Evolutionary conservation across 2,888 invertebrate species (phyloP), one percentile per base, ranked within the genome.

Genomic region (Chymomyza caudatula): DNA sequence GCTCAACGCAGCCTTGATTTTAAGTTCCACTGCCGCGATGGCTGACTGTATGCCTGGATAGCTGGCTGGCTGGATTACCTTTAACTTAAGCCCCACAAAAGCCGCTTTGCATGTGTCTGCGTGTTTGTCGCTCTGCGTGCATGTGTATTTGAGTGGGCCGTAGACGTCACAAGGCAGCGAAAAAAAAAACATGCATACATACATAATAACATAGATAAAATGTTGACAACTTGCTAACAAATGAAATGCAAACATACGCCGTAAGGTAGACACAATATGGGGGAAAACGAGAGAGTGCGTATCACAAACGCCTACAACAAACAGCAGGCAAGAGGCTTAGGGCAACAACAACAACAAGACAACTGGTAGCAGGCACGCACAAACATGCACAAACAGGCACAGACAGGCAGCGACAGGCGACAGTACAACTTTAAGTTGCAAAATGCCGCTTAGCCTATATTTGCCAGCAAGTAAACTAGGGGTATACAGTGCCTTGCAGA

Each of bases 171-270:
- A 11, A 37, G n/a, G 11, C 11, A 53, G 29, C 23, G 53, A 15
- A 51, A 53, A 53, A 53, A 53, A 23, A 53, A 23, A 25, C 22
- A 25, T 15, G 29, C 25, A 51, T 20, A 51, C 20, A 51, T 20
- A 51, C 62, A 71, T 71, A 51, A 71, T 66, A 71, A 60, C 71
- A 60, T 63, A 63, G 71, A 71, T 71, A 67, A 71, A 71, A 71
- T 60, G 71, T 71, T 71, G 71, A 71, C 71, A 71, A 71, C 72
- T 63, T 71, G 71, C 73, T 72, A 71, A 69, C 76, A 76, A 74
- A 74, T 76, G 66, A 76, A 74, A 75, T 75, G 76, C 74, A 74
- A 74, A 76, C 63, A 74, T 69, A 51, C 51, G 20, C 17, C 6
- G 51, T 69, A 66, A 77, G 73, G 63, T 49, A 43, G 51, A 8